These are phyloP conservation scores for Melanotaenia pygmaea DNA, from an alignment of 2,797 vertebrate genomes.

Conservation along the genomic window DNA sequence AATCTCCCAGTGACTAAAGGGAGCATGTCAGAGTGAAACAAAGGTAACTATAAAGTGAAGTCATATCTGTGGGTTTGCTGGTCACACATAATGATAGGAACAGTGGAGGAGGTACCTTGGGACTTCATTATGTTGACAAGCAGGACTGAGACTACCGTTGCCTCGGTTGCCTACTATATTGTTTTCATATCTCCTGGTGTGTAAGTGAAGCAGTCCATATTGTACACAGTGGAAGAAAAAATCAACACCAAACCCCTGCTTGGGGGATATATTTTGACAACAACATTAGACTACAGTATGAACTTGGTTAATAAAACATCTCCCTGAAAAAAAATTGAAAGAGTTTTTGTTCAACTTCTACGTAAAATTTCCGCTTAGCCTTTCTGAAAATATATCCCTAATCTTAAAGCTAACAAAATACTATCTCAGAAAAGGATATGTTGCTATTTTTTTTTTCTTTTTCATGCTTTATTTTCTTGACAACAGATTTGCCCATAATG, in stretches of 20 bases:
- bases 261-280: slow-evolving; percentile 12
- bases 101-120: slow-evolving; percentile 74
- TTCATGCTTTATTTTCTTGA: slow-evolving; percentile 35
- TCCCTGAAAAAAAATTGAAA: too few relatives aligned
- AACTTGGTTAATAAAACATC: not conserved
- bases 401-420: not conserved
- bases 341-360: too few relatives aligned
- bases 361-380: too few relatives aligned
- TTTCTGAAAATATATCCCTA: not conserved
- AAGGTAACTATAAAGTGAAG: slow-evolving; percentile 52
- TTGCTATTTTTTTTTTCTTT: not conserved
- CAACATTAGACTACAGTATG: not conserved
- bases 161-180: slow-evolving; percentile 24
- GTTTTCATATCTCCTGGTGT: slow-evolving; percentile 23
- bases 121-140: slow-evolving; percentile 81
- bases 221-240: slow-evolving; percentile 4
- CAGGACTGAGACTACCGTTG: slow-evolving; percentile 49
- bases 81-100: slow-evolving; percentile 74
- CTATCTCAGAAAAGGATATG: slow-evolving; percentile 16
- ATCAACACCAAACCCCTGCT: not conserved
- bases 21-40: slow-evolving; percentile 43
- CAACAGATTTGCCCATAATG: slow-evolving; percentile 53
- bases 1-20: slow-evolving; percentile 36
- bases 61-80: slow-evolving; percentile 65
- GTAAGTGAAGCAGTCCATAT: slow-evolving; percentile 20